Evolutionary conservation across 2,113 vertebrate genomes (phyloP).

Genomic region (Phrynosoma platyrhinos): DNA sequence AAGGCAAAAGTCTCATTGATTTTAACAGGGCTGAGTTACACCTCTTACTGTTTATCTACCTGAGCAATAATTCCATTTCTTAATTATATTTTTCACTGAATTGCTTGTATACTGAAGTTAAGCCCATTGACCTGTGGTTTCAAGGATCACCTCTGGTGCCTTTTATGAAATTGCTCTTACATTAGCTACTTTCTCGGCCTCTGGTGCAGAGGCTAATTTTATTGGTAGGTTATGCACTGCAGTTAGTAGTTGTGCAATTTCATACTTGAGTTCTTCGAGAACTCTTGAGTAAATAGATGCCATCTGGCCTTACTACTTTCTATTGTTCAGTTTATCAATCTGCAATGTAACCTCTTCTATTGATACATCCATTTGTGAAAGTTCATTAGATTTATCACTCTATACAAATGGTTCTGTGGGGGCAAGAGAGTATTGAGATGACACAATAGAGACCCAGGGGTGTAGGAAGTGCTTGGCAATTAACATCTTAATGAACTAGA

Average conservation of each 20-base stretch:
- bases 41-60: conserved; percentile 23
- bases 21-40: conserved; percentile 10
- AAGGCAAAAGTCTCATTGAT: conserved; percentile 23
- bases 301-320: conserved; percentile 28
- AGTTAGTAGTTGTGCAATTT: conserved; percentile 41
- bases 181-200: conserved; percentile 29
- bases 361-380: conserved; percentile 1
- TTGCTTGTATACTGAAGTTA: conserved; percentile 34
- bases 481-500: neutral
- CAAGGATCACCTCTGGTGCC: conserved; percentile 36
- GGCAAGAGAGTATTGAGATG: neutral
- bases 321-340: conserved; percentile 36
- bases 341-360: conserved; percentile 10
- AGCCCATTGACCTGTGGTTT: conserved; percentile 36
- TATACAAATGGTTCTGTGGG: no score
- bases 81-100: conserved; percentile 38
- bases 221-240: conserved; percentile 30
- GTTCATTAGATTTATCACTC: conserved; percentile 17
- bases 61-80: conserved; percentile 25
- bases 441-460: neutral
- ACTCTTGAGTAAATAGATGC: conserved; percentile 44
- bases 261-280: conserved; percentile 37
- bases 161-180: conserved; percentile 33
- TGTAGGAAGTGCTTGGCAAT: neutral
- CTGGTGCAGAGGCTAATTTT: conserved; percentile 37